These are phyloP conservation scores for Limnothrissa miodon DNA, from an alignment of 2,113 vertebrate species.

Conservation along the genomic window DNA sequence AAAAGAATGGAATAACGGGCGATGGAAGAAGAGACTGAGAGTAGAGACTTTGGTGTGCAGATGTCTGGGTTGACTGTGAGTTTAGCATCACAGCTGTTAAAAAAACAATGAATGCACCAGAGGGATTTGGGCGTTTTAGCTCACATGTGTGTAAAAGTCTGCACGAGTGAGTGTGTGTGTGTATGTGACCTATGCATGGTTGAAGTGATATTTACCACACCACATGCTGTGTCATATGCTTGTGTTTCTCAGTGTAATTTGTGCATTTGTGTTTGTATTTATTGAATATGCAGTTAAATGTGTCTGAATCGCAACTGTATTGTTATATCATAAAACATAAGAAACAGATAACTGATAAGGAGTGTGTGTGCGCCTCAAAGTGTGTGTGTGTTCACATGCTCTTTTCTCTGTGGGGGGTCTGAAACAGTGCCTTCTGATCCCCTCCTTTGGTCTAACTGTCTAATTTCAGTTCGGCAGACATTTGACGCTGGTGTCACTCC, in stretches of 20 bases:
- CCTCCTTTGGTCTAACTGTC: conserved; percentile 26
- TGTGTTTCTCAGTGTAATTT: not conserved
- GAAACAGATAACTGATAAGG: too few species aligned
- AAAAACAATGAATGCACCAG: conserved; percentile 25
- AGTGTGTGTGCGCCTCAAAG: not conserved
- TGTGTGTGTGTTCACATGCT: not conserved
- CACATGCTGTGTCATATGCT: not conserved
- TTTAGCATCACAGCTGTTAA: conserved; percentile 43
- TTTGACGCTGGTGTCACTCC: conserved; percentile 22
- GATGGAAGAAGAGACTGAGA: not conserved
- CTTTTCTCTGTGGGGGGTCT: conserved; percentile 20
- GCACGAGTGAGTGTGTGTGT: not conserved
- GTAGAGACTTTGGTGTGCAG: conserved; percentile 31
- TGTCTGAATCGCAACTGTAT: not conserved
- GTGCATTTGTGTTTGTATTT: not conserved
- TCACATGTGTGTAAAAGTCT: conserved; percentile 19
- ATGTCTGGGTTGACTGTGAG: conserved; percentile 22
- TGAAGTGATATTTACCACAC: not conserved
- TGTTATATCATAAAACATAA: not conserved
- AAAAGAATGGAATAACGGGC: conserved; percentile 27
- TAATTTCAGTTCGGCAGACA: conserved; percentile 27
- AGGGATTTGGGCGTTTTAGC: conserved; percentile 38
- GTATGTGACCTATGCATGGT: conserved; percentile 8
- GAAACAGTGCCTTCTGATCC: not conserved
- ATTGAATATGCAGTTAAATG: not conserved